These are phyloP conservation scores for Pygoscelis adeliae DNA, from an alignment of 2,113 vertebrate species.

Conservation along the genomic window DNA sequence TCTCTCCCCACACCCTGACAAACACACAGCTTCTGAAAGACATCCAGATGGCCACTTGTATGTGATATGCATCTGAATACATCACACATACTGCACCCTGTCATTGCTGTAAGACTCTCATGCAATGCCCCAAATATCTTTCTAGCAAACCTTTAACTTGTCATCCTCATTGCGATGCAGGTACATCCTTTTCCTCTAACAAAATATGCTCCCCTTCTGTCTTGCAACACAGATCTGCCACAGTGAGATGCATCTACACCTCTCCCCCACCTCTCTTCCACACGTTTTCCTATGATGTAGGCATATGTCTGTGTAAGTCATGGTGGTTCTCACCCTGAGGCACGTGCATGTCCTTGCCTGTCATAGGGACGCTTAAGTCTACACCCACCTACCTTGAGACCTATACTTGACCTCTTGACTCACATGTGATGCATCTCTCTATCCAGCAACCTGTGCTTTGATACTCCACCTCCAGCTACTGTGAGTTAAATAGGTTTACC, in stretches of 20 bases:
- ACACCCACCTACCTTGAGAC: background rate
- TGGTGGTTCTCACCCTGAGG: background rate
- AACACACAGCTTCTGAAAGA: background rate
- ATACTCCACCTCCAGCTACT: background rate
- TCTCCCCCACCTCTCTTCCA: background rate
- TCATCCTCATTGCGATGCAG: background rate
- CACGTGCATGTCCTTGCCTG: background rate
- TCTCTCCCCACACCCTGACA: slow-evolving; percentile 3
- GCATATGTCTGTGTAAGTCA: background rate
- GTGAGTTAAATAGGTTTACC: background rate
- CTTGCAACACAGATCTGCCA: background rate
- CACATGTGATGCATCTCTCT: background rate
- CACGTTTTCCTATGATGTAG: background rate
- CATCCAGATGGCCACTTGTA: background rate
- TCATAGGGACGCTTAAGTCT: background rate
- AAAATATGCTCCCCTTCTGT: slow-evolving; percentile 16
- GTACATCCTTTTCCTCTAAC: background rate
- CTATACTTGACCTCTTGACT: background rate
- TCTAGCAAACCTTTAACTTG: background rate
- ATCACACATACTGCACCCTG: background rate
- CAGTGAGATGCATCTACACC: background rate
- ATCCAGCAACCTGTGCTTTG: background rate
- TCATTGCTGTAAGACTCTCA: background rate
- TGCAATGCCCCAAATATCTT: background rate
- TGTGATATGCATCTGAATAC: background rate